Evolutionary conservation across 2,797 vertebrate genomes (phyloP), one percentile per base, ranked within the genome.

Genomic region (Rhinoraja longicauda): DNA sequence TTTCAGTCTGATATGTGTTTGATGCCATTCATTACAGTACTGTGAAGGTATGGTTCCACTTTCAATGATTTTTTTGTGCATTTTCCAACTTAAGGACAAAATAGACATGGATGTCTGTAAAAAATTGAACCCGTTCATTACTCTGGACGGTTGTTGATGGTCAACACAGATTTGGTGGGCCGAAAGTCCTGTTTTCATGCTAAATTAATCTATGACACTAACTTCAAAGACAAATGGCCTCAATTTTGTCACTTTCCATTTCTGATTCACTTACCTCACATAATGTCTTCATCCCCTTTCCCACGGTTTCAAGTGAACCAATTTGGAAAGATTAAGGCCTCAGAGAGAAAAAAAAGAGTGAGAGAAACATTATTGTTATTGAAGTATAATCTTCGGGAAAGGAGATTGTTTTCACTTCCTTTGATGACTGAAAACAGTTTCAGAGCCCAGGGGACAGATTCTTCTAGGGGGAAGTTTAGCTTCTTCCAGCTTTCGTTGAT

Each of bases 281-380:
- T 70, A 19, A 36, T 36, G 13, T 39, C 26, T 93, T 94, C 94
- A 94, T 93, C 90, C 64, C 32, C 93, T 84, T 91, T 93, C 93
- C 62, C 70, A 21, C 79, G 32, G 93, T 82, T 88, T 84, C 93
- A 72, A 93, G 93, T 93, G 93, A 90, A 93, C 53, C 3, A 7
- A 12, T 86, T n/a, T 93, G n/a, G 88, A 29, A 93, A 93, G 67
- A 93, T 84, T 81, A 64, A 29, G 93, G 1, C 93, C 94, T 93
- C 15, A 88, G 93, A 19, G 1, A 53, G 21, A 94, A 93, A 0
- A 0, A 79, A 73, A 0, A 70, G 0, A 0, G 67, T 13, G 93
- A 76, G 62, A 0, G 75, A 0, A 81, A 21, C 75, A 75, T 4
- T 0, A 0, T 1, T 91, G 94, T 93, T 57, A 88, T 79, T 93